These are phyloP conservation scores for Podabrus alpinus DNA, from an alignment of 2,888 invertebrate species.

Conservation along the genomic window DNA sequence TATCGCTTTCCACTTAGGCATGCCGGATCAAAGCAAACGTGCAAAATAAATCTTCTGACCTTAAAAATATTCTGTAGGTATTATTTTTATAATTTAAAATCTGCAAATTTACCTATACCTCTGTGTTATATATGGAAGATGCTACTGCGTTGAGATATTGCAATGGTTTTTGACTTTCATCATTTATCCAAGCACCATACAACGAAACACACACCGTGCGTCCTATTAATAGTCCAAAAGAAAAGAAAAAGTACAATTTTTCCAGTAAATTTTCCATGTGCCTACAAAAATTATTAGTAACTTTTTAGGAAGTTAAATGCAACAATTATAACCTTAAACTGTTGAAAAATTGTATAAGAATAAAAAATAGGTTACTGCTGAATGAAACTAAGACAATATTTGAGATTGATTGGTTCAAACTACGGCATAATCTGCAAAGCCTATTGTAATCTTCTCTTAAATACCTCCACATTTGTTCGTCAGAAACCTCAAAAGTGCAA, in stretches of 20 bases:
- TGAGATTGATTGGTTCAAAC: slow-evolving; percentile 64
- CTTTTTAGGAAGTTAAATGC: neutral
- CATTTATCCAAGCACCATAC: slow-evolving; percentile 46
- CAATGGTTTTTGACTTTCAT: slow-evolving; percentile 49
- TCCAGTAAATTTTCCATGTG: slow-evolving; percentile 58
- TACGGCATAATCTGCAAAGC: slow-evolving; percentile 63
- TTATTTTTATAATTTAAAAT: neutral
- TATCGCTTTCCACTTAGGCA: slow-evolving; percentile 13
- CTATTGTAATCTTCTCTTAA: slow-evolving; percentile 67
- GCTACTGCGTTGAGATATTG: slow-evolving; percentile 65
- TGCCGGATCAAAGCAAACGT: slow-evolving; percentile 11
- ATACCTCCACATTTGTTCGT: slow-evolving; percentile 66
- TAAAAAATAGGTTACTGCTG: slow-evolving; percentile 70
- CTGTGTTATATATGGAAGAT: slow-evolving; percentile 64
- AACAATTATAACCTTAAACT: slow-evolving; percentile 56
- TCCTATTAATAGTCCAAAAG: slow-evolving; percentile 65
- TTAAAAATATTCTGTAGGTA: neutral
- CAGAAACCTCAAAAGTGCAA: slow-evolving; percentile 57
- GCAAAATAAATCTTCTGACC: slow-evolving; percentile 20
- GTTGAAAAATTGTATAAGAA: slow-evolving; percentile 70
- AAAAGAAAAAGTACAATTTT: slow-evolving; percentile 65
- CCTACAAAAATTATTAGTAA: slow-evolving; percentile 33
- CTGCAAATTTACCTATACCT: slow-evolving; percentile 55
- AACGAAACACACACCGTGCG: slow-evolving; percentile 59
- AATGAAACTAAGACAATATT: slow-evolving; percentile 69